A percentile compares a stretch with the other conserved stretches of the same genome.
These are phyloP conservation scores for Halichoeres trimaculatus DNA, from an alignment of 2,113 vertebrate genomes.

Conservation along the genomic window DNA sequence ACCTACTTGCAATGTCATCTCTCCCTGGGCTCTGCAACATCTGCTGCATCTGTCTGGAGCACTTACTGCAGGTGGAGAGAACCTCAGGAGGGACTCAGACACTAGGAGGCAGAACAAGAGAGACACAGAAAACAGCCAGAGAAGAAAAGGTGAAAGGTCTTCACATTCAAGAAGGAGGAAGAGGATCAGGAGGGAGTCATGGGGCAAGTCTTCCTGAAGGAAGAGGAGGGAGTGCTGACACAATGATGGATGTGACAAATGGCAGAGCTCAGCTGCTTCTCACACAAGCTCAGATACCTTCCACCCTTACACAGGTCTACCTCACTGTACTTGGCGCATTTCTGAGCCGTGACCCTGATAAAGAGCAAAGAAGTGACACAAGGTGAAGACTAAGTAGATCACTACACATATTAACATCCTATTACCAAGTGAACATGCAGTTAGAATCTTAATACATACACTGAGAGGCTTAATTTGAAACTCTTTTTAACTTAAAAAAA, in stretches of 20 bases:
- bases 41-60: slow-evolving; percentile 87
- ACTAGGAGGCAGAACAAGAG: neutral
- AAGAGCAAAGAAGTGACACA: neutral
- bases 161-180: neutral
- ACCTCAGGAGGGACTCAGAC: neutral
- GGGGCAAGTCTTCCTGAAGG: neutral
- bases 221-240: neutral
- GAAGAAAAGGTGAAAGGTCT: neutral
- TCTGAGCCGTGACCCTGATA: slow-evolving; percentile 50
- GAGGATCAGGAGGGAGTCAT: neutral
- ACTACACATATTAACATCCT: neutral
- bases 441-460: too few species aligned
- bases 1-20: slow-evolving; percentile 87
- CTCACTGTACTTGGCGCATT: slow-evolving; percentile 85
- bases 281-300: slow-evolving; percentile 71
- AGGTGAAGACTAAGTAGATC: slow-evolving; percentile 38
- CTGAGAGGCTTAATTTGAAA: too few species aligned
- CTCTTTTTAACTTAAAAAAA: too few species aligned
- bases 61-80: slow-evolving; percentile 70
- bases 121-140: neutral
- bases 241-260: slow-evolving; percentile 8
- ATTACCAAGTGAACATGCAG: neutral
- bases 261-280: neutral
- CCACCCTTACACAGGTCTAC: slow-evolving; percentile 89
- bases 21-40: slow-evolving; percentile 88